Percentiles rank a stretch among this genome's conserved stretches.
phyloP scores from a whole-genome alignment of 2,888 invertebrate genomes.

The Agapetus fuscipes region DNA sequence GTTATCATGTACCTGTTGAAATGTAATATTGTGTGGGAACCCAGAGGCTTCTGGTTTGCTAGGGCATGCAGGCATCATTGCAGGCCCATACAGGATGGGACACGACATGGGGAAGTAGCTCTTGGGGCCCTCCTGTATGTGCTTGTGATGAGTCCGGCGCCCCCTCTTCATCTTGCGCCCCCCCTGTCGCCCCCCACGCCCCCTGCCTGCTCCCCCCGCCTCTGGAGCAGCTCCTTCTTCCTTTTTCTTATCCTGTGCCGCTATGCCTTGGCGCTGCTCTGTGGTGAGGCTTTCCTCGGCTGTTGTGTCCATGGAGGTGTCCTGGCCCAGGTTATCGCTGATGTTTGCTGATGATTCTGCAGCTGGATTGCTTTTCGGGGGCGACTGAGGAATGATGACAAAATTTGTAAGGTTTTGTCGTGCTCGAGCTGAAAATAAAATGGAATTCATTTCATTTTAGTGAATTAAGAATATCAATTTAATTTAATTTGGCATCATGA shows the following conservation, averaged over 20 bases:
- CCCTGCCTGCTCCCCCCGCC: neutral
- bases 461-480: neutral
- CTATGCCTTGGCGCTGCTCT: constrained; percentile 25
- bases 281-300: neutral
- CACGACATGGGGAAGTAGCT: constrained; percentile 79
- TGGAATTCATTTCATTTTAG: neutral
- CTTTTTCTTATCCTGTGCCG: constrained; percentile 32
- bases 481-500: neutral
- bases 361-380: constrained; percentile 7
- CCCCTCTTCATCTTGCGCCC: constrained; percentile 37
- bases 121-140: constrained; percentile 29
- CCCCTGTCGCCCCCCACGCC: neutral
- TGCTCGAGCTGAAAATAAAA: constrained; percentile 32
- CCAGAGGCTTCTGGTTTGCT: constrained; percentile 32
- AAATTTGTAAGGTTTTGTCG: constrained; percentile 38
- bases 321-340: neutral
- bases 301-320: constrained; percentile 1
- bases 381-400: constrained; percentile 33
- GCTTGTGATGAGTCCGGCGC: constrained; percentile 33
- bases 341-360: neutral
- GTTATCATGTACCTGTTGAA: constrained; percentile 66
- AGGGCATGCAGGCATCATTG: constrained; percentile 49
- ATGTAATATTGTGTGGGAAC: constrained; percentile 86
- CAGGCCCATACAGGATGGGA: constrained; percentile 76
- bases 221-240: constrained; percentile 23